Percentiles rank a stretch among this genome's conserved stretches.
These are phyloP conservation scores for Hepsetus odoe DNA, from an alignment of 2,113 vertebrate species.

Conservation along the genomic window DNA sequence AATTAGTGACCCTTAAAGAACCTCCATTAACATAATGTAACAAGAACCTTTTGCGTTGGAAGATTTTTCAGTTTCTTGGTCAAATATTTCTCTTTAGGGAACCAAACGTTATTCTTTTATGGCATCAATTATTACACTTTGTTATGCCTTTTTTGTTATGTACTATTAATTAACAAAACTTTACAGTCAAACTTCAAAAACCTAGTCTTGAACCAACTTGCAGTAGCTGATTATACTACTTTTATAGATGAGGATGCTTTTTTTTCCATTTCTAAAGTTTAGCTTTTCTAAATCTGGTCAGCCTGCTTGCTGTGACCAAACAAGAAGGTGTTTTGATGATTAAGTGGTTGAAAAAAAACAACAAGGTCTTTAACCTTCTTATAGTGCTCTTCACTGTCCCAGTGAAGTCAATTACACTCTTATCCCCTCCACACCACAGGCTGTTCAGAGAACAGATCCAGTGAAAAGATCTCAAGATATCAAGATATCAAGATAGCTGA, in stretches of 20 bases:
- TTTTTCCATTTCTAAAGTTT: too few relatives aligned
- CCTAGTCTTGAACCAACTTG: too few relatives aligned
- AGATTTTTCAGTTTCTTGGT: too few relatives aligned
- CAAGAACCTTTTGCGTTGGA: too few relatives aligned
- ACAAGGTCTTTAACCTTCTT: conserved; percentile 25
- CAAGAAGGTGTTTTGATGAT: conserved; percentile 11
- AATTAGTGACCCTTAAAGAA: too few relatives aligned
- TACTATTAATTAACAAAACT: too few relatives aligned
- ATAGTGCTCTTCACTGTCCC: conserved; percentile 24
- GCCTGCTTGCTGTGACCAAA: conserved; percentile 55
- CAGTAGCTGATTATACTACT: neutral
- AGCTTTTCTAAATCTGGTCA: conserved; percentile 11
- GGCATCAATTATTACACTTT: too few relatives aligned
- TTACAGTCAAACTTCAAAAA: too few relatives aligned
- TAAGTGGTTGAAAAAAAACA: conserved; percentile 29
- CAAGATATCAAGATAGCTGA: conserved; percentile 3
- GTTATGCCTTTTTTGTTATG: too few relatives aligned
- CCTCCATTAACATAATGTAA: too few relatives aligned
- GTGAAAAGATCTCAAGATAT: neutral
- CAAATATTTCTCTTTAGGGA: too few relatives aligned
- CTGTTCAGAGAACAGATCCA: neutral
- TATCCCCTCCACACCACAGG: conserved; percentile 25
- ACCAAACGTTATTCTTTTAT: too few relatives aligned
- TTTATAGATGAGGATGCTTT: conserved; percentile 16
- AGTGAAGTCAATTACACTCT: conserved; percentile 37